Base-by-base conservation (phyloP, 2,113 vertebrate genomes). In the Alligator mississippiensis region DNA sequence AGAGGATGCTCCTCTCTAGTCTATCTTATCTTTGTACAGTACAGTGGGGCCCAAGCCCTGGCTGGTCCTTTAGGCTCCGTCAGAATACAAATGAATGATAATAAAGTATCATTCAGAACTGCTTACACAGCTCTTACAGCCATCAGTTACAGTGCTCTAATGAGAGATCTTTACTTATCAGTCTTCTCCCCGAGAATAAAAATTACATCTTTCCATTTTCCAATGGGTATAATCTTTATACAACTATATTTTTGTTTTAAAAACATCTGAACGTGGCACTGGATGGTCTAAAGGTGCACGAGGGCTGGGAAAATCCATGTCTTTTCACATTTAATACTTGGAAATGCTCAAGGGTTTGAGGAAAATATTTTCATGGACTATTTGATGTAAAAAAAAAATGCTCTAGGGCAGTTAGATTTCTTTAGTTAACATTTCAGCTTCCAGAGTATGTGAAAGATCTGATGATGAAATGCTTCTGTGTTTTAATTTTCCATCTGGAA, bases 311-410 rank as follows among this genome's bases (percentile, higher is more conserved):
- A 95, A 95, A 94, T 72, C 87, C 58, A 96, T 93, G 87, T 95
- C 87, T 94, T 78, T 96, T 94, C 82, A 96, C 63, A 55, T 95
- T 96, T 96, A 95, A 95, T 97, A 97, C 94, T 95, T 97, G 96
- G 96, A 98, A 97, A 95, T 93, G 96, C 94, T 97, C 93, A 94
- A 95, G 95, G 94, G 94, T 96, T 96, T 95, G 87, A 95, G 90
- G 94, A 97, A 98, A 97, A 97, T 95, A 96, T 95, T 97, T 98
- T 97, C 94, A 97, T 80, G 80, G 87, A 96, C 95, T 55, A 92
- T 97, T 98, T 98, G 96, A 98, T 97, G 95, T 96, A 85, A 80
- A 94, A 96, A 96, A 47, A 47, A 47, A 96, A 57, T 74, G 97
- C 98, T 97, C 54, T 79, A 77, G 98, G 96, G 97, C 96, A 93